A percentile compares a stretch with the other conserved stretches of the same genome.
Evolutionary conservation across 2,888 invertebrate species (phyloP).

Genomic region (Oligia latruncula): DNA sequence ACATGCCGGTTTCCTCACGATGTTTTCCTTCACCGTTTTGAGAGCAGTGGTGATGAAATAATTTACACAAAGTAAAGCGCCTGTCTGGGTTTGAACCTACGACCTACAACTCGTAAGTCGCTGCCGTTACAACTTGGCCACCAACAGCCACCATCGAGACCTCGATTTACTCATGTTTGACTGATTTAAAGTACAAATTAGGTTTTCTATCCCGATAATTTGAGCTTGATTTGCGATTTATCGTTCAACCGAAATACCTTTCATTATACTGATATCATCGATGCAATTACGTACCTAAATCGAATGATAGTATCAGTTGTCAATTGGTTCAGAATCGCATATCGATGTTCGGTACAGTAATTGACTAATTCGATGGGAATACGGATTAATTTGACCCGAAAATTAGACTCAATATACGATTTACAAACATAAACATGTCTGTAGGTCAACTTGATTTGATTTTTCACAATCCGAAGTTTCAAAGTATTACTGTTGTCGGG

Average conservation of each 20-base stretch:
- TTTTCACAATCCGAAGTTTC: neutral
- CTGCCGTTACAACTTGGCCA: no score
- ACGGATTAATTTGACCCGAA: slow-evolving; percentile 51
- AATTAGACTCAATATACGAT: slow-evolving; percentile 12
- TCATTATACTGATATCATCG: slow-evolving; percentile 40
- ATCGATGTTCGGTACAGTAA: slow-evolving; percentile 44
- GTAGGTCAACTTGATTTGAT: slow-evolving; percentile 1
- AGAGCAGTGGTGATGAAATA: no score
- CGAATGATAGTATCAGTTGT: slow-evolving; percentile 57
- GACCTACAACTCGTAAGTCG: no score
- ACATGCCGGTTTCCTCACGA: no score
- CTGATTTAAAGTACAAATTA: slow-evolving; percentile 9
- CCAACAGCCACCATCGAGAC: neutral
- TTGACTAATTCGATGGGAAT: slow-evolving; percentile 56
- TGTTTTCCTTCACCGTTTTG: no score
- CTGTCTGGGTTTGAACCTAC: no score
- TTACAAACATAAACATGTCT: slow-evolving; percentile 11
- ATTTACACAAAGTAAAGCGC: no score
- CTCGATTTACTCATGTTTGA: neutral
- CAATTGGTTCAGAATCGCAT: slow-evolving; percentile 53
- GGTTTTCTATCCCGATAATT: slow-evolving; percentile 14
- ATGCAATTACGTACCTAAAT: slow-evolving; percentile 46
- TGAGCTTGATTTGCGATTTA: slow-evolving; percentile 26
- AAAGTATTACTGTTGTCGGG: neutral
- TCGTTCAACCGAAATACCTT: slow-evolving; percentile 37